Base-by-base conservation (phyloP, 1,140 invertebrate genomes). In the Drosophila lacteicornis region DNA sequence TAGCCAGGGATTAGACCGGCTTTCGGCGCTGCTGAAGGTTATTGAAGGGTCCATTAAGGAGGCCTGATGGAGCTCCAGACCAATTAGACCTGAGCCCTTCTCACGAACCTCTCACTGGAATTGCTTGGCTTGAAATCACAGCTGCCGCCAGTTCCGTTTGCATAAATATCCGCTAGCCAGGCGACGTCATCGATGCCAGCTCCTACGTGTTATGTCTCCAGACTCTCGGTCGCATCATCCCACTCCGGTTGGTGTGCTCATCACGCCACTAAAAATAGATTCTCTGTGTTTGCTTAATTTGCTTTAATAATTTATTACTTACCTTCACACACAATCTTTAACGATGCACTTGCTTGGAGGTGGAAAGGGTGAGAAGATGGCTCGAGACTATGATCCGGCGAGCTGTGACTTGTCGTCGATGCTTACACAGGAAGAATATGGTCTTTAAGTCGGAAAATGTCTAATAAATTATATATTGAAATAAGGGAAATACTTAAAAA, bases 291-390 rank as follows among this genome's bases (percentile, higher is more conserved):
- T 61, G 59, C 43, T 84, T 67, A 60, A 73, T 55, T 81, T 71
- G 70, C 46, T 70, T 71, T 62, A 53, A 56, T 83, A 74, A 77
- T 88, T 86, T 78, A 86, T 80, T 66, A 47, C 75, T 66, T 73
- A 50, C 75, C 76, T 86, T 79, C 70, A 80, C 76, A 80, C 58
- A 80, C 59, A 83, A 76, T 73, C 58, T 79, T 76, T 65, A 75
- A 57, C 60, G 58, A 57, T 74, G 62, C 45, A 62, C 62, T 51
- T 76, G 70, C 46, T 25, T 19, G 36, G 12, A 47, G 22, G 69
- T 17, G 71, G 79, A 65, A 36, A 45, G 69, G 8, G 11, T n/a
- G 8, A 45, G 40, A 63, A 67, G 61, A 65, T 42, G 40, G 40
- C 36, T 17, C 38, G 2, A 42, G 30, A 25, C 7, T 49, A 15